These are phyloP conservation scores for Gryon sp. DNA, from an alignment of 1,140 invertebrate genomes.

Conservation along the genomic window DNA sequence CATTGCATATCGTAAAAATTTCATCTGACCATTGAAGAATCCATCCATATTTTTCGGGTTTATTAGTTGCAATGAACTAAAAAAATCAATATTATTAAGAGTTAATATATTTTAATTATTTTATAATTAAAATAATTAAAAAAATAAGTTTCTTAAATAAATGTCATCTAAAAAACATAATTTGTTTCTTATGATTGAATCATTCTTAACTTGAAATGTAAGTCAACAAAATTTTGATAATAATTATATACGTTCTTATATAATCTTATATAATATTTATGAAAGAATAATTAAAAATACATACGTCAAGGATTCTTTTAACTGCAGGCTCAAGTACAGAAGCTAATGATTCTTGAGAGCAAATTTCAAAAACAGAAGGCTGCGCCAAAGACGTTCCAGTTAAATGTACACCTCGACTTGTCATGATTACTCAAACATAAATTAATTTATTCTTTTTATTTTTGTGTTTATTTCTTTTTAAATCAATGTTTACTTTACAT, in stretches of 20 bases:
- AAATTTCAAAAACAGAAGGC: slow-evolving; percentile 59
- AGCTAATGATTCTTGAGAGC: slow-evolving; percentile 56
- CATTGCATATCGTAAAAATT: slow-evolving; percentile 43
- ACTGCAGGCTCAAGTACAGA: slow-evolving; percentile 51
- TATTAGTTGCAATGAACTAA: slow-evolving; percentile 38
- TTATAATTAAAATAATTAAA: too few species aligned
- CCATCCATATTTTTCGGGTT: slow-evolving; percentile 57
- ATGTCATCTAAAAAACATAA: slow-evolving; percentile 3
- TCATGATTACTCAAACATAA: slow-evolving; percentile 18
- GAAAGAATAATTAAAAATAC: slow-evolving; percentile 15
- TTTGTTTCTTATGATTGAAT: too few species aligned
- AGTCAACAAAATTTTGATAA: neutral
- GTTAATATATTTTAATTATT: neutral
- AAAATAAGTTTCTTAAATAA: too few species aligned
- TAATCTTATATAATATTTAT: neutral
- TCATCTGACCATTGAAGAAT: slow-evolving; percentile 55
- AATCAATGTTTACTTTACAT: neutral
- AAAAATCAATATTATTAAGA: slow-evolving; percentile 1
- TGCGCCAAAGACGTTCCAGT: slow-evolving; percentile 36
- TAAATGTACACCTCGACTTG: slow-evolving; percentile 56
- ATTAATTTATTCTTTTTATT: neutral
- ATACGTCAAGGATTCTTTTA: slow-evolving; percentile 53
- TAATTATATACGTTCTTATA: neutral
- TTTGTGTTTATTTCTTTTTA: neutral
- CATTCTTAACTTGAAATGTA: neutral